Base-by-base conservation (phyloP, 2,797 vertebrate species). In the Scolopax rusticola region DNA sequence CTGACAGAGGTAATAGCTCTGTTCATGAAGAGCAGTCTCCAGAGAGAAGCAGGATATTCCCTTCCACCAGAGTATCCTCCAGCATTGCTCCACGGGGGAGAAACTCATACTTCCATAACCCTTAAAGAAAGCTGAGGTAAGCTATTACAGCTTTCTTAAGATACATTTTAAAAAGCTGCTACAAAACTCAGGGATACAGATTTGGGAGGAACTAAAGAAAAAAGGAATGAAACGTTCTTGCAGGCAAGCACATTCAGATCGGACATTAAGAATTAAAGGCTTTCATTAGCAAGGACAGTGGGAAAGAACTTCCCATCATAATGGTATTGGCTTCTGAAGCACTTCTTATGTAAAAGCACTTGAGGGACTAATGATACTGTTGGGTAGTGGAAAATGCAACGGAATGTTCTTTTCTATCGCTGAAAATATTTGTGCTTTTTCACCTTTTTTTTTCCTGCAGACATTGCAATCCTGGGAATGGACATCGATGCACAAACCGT, bases 401-500 rank as follows among this genome's bases (percentile, higher is more conserved):
- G 30, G 17, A 79, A 63, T 21, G 18, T 68, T 60, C 28, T 69
- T 83, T 83, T 45, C 4, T 6, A 7, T 40, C 33, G 36, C 51
- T 92, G 59, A 71, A 89, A 61, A 81, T 30, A 60, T 20, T 28
- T 53, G 5, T 93, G 75, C 13, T 43, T 95, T 83, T 92, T 18
- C 82, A 30, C n/a, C 15, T 21, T 27, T 67, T 95, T 95, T 95
- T 85, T 56, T 81, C 82, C 82, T 84, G 36, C 96, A 99, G 99
- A 99, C 15, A 90, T 86, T 76, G 84, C 98, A 90, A 94, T 98
- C 97, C 92, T 99, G 95, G 98, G 98, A 50, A 98, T 97, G 45
- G 99, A 99, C 93, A 97, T 99, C 2, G 99, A 99, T 82, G 96
- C 99, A 85, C 99, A 99, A 96, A 97, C 84, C 27, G 87, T 99